Evolutionary conservation across 2,888 invertebrate species (phyloP).

Genomic region (Drosophila anomalata): DNA sequence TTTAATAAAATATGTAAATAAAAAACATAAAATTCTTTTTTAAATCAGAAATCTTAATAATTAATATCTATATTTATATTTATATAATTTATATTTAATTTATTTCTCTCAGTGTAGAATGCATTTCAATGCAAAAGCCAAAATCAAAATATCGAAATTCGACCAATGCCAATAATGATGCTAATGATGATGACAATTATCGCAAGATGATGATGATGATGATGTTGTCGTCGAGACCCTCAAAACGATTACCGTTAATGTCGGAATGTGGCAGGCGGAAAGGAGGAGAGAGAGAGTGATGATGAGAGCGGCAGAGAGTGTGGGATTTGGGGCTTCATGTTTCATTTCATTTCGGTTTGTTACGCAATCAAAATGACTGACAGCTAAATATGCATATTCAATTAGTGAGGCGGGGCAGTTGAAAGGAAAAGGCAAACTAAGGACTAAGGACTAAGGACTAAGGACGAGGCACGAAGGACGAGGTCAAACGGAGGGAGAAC

Average conservation of each 20-base stretch:
- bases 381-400: constrained; percentile 52
- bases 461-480: not conserved
- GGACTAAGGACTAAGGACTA: not conserved
- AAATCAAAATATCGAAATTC: constrained; percentile 22
- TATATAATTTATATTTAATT: too few relatives aligned
- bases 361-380: constrained; percentile 47
- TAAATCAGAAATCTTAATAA: too few relatives aligned
- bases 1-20: not conserved
- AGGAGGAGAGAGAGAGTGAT: not conserved
- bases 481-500: not conserved
- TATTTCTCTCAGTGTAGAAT: not conserved
- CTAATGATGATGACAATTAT: constrained; percentile 2
- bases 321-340: constrained; percentile 31
- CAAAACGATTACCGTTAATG: constrained; percentile 10
- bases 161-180: constrained; percentile 1
- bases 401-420: constrained; percentile 37
- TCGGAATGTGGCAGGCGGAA: not conserved
- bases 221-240: constrained; percentile 29
- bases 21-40: not conserved
- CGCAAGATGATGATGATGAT: constrained; percentile 16
- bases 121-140: constrained; percentile 6
- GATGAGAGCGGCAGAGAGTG: not conserved
- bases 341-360: constrained; percentile 37
- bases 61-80: too few relatives aligned
- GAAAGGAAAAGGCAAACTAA: constrained; percentile 33